Conservation (phyloP, 53 echinoderm and acorn worm genomes). For the Holothuria scabra region DNA sequence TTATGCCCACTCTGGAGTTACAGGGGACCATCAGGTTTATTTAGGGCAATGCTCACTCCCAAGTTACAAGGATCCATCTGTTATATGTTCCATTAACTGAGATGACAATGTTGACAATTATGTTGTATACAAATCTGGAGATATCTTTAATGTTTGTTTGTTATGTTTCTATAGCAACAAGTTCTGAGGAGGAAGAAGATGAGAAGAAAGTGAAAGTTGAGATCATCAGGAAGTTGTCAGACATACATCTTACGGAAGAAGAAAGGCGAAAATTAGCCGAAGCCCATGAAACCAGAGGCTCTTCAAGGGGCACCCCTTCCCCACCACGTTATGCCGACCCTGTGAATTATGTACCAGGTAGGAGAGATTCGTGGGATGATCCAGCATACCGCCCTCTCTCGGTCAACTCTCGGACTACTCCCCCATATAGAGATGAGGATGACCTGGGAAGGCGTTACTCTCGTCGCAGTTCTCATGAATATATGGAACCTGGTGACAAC, state of each 20-base stretch:
- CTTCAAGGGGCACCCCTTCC: conserved; percentile 56
- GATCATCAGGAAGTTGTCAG: conserved; percentile 58
- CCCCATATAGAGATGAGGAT: conserved; percentile 23
- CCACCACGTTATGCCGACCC: conserved; percentile 88
- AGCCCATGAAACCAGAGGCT: background rate
- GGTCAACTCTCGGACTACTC: conserved; percentile 33
- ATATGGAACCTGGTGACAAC: conserved; percentile 74
- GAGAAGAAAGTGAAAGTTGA: conserved; percentile 62
- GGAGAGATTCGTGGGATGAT: conserved; percentile 78
- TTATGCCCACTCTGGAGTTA: too few relatives aligned
- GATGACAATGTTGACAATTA: too few relatives aligned
- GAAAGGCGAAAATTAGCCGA: conserved; percentile 36
- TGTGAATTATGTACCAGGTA: conserved; percentile 61
- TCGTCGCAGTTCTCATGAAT: conserved; percentile 65
- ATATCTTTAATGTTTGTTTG: too few relatives aligned
- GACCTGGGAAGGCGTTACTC: conserved; percentile 23
- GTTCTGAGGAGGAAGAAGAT: conserved; percentile 37
- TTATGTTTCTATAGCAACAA: conserved; percentile 44
- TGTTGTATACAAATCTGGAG: conserved; percentile 15
- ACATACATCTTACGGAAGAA: conserved; percentile 50
- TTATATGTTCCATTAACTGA: too few relatives aligned
- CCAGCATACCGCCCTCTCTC: conserved; percentile 63
- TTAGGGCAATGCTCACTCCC: too few relatives aligned
- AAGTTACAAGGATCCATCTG: too few relatives aligned
- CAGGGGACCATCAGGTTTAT: too few relatives aligned